Conservation (phyloP, 2,113 vertebrate genomes). For the Platycercus adscitus region DNA sequence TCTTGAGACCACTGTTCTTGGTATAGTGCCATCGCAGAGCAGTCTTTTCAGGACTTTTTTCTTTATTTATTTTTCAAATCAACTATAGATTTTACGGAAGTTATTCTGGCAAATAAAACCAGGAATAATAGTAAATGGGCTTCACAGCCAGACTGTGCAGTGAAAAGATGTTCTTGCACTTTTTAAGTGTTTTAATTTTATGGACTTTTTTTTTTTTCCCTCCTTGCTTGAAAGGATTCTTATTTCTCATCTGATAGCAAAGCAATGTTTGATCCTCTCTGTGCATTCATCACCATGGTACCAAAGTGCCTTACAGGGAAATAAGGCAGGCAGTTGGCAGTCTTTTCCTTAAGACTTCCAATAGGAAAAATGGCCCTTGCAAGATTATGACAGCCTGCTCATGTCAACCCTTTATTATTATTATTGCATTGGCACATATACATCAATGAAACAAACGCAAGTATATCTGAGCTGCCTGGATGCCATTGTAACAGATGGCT, state of each 20-base stretch:
- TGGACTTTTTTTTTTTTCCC: background rate
- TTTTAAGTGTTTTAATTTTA: background rate
- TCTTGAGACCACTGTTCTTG: background rate
- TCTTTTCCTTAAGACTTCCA: background rate
- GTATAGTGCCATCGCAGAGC: background rate
- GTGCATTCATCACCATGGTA: background rate
- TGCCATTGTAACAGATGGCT: conserved; percentile 34
- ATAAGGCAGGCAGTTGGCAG: background rate
- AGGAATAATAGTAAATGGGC: background rate
- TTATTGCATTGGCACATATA: background rate
- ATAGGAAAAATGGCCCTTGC: background rate
- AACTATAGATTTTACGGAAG: background rate
- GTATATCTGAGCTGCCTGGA: background rate
- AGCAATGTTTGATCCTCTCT: background rate
- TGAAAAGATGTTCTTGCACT: background rate
- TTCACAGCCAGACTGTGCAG: background rate
- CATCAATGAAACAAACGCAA: background rate
- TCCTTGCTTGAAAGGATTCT: background rate
- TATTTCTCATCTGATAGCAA: background rate
- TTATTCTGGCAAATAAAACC: background rate
- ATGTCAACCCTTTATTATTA: background rate
- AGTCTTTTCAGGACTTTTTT: background rate
- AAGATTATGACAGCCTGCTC: background rate
- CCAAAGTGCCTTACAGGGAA: background rate
- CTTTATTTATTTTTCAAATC: background rate